Conservation (phyloP, 2,113 vertebrate genomes). For the Athene noctua region DNA sequence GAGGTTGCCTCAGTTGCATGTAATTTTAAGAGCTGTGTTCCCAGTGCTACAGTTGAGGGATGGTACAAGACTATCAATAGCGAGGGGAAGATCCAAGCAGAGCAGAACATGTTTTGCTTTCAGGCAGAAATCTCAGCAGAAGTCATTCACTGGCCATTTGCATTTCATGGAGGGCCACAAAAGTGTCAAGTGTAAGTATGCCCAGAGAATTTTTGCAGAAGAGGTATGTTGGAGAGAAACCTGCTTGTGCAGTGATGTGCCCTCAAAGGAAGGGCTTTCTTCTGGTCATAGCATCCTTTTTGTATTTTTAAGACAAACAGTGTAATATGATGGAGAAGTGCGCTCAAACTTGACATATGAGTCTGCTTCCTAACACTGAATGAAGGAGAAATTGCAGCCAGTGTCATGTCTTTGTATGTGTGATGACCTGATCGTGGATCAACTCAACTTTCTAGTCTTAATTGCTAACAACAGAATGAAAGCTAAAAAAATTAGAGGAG, state of each 20-base stretch:
- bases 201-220: neutral
- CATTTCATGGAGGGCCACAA: neutral
- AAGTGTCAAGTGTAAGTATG: neutral
- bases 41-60: neutral
- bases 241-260: fast-evolving
- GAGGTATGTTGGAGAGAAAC: neutral
- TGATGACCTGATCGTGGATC: neutral
- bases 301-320: neutral
- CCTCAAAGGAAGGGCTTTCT: neutral
- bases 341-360: neutral
- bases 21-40: neutral
- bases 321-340: neutral
- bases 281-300: neutral
- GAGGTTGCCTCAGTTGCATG: neutral
- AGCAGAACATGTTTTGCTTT: neutral
- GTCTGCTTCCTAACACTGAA: neutral
- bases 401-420: neutral
- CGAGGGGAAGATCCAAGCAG: neutral
- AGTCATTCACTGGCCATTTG: neutral
- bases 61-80: neutral
- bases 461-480: neutral
- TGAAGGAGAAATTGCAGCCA: neutral
- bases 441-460: neutral
- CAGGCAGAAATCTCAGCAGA: neutral
- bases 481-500: neutral